Percentiles rank a stretch among this genome's conserved stretches.
Evolutionary conservation across 1,140 invertebrate species (phyloP).

Genomic region (Cepaea nemoralis): DNA sequence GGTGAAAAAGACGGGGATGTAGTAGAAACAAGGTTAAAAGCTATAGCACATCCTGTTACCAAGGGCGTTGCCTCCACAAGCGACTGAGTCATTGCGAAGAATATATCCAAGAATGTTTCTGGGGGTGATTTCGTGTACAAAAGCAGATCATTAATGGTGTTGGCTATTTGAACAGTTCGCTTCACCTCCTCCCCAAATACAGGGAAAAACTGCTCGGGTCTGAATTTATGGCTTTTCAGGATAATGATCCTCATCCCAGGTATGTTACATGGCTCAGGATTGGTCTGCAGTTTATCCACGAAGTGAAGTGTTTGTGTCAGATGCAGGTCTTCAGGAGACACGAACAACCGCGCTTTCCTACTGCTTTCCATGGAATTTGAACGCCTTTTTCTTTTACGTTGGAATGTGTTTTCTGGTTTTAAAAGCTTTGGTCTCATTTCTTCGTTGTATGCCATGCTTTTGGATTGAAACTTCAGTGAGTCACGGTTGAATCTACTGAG

Average conservation of each 20-base stretch:
- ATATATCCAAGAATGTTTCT: slow-evolving; percentile 45
- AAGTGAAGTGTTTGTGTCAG: not conserved
- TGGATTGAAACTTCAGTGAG: too few relatives aligned
- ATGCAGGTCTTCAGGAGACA: not conserved
- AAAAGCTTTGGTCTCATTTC: too few relatives aligned
- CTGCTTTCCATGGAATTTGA: not conserved
- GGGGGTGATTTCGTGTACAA: slow-evolving; percentile 42
- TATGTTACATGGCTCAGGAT: not conserved
- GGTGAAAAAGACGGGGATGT: not conserved
- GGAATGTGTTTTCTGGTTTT: too few relatives aligned
- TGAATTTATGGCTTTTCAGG: slow-evolving; percentile 23
- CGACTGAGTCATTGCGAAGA: slow-evolving; percentile 52
- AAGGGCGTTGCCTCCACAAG: slow-evolving; percentile 47
- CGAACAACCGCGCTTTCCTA: too few relatives aligned
- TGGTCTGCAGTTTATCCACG: not conserved
- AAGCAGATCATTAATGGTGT: slow-evolving; percentile 53
- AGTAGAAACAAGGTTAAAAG: slow-evolving; percentile 34
- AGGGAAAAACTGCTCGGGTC: slow-evolving; percentile 40
- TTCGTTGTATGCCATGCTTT: too few relatives aligned
- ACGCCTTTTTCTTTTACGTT: not conserved
- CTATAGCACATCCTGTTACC: slow-evolving; percentile 54
- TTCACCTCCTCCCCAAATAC: slow-evolving; percentile 46
- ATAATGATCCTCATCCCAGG: not conserved
- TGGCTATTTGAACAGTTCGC: slow-evolving; percentile 52
- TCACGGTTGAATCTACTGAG: too few relatives aligned